Base-by-base conservation (phyloP, 1,140 invertebrate genomes). In the Drosophila oshimai region DNA sequence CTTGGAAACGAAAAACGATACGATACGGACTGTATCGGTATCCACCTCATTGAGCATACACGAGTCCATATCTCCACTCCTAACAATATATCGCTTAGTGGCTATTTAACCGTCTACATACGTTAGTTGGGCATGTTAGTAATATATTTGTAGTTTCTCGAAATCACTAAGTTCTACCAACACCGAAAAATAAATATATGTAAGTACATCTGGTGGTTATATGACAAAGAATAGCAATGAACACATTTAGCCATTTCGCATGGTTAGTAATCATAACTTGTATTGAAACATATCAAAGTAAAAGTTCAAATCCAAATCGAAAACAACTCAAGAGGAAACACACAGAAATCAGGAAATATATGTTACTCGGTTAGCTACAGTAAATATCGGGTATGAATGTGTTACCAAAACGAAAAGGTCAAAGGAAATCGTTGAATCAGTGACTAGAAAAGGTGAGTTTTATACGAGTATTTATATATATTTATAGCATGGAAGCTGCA, bases 211-310 rank as follows among this genome's bases (percentile, higher is more conserved):
- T 77, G 68, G 81, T 81, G 81, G 78, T 87, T 78, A 84, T 73
- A 78, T 83, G 79, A 80, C 75, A 75, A 50, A 86, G 77, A 87
- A 75, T 87, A 86, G 81, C 76, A 87, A 86, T 76, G 57, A 87
- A 86, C 81, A 86, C 81, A 87, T 86, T 86, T 76, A 86, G 50
- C 68, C 72, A 76, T 80, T 69, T 81, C 61, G 53, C 65, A 53
- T 83, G 74, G 70, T 78, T 75, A 45, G 39, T 65, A 65, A 60
- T 41, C 22, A 36, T 60, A 61, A 41, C 10, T 24, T 39, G 53
- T 62, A 62, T 15, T 60, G 4, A 9, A 45, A 62, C n/a, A n/a
- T 51, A 28, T 33, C 28, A 55, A 58, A 46, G 41, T 36, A 60
- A 64, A 60, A 71, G 33, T 34, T 58, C 41, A 51, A 74, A 44